A percentile compares a stretch with the other conserved stretches of the same genome.
These are phyloP conservation scores for Platichthys flesus DNA, from an alignment of 2,113 vertebrate genomes.

Conservation along the genomic window DNA sequence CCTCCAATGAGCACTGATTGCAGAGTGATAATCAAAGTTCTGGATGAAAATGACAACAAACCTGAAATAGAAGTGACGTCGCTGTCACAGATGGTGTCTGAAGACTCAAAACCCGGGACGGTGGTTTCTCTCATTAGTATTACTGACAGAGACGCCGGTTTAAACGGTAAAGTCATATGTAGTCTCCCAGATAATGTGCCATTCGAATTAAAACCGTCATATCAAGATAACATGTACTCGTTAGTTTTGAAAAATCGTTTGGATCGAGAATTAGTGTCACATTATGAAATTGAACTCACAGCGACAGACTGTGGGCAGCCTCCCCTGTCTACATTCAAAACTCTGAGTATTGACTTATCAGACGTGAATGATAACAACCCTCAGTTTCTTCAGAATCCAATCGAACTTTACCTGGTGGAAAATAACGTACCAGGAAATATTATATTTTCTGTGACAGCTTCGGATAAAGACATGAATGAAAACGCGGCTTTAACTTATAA, in stretches of 20 bases:
- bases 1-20: conserved; percentile 67
- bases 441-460: conserved; percentile 68
- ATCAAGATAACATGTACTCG: conserved; percentile 77
- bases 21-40: conserved; percentile 68
- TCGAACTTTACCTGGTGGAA: conserved; percentile 74
- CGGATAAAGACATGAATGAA: conserved; percentile 70
- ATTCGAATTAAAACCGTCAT: conserved; percentile 77
- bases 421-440: conserved; percentile 68
- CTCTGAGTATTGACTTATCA: conserved; percentile 62
- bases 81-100: conserved; percentile 60
- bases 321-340: conserved; percentile 58
- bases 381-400: conserved; percentile 56
- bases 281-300: conserved; percentile 70
- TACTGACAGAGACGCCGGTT: conserved; percentile 65
- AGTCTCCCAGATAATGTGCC: conserved; percentile 54
- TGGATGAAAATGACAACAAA: conserved; percentile 76
- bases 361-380: conserved; percentile 80
- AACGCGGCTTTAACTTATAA: conserved; percentile 69
- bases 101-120: conserved; percentile 72
- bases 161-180: conserved; percentile 73
- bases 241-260: conserved; percentile 61
- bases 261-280: conserved; percentile 66
- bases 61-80: conserved; percentile 79
- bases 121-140: conserved; percentile 77
- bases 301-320: conserved; percentile 71